Base-by-base conservation (phyloP, 2,888 invertebrate species). In the Metallyticus violacea region DNA sequence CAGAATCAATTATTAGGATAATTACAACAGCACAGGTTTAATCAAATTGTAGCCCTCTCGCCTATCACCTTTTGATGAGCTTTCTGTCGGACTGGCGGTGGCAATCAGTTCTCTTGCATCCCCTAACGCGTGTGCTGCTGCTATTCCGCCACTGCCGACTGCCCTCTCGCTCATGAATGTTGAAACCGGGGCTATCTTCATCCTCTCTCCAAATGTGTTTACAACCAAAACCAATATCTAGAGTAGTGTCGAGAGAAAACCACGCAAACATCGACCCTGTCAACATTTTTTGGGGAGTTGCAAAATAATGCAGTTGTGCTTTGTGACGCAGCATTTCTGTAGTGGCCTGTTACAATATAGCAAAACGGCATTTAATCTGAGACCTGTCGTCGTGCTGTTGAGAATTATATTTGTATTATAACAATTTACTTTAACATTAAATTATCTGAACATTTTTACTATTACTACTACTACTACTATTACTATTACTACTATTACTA, bases 1-100 rank as follows among this genome's bases (percentile, higher is more conserved):
- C 77, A 76, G 85, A 81, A 85, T 85, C 85, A 85, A 85, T 85
- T 85, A 85, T 85, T 85, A 85, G 80, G 85, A 25, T 81, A 85
- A 85, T 85, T 85, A 85, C 28, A 62, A 62, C 40, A 62, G 40
- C 40, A 83, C 77, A 25, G 83, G 77, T 83, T 83, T 83, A 83
- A 83, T 83, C 83, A 83, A 83, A 83, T 83, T 83, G 77, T 77
- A 83, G 27, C 77, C 81, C 40, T 62, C 40, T 2, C 15, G 29
- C 81, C n/a, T 28, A 81, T 81, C 81, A 81, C 30, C 29, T 30
- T 81, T 81, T 81, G 81, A 81, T 81, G 81, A 81, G 81, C n/a
- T 29, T 22, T 22, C 26, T 22, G 29, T 3, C 30, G 22, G 29
- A 28, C 79, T 28, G 26, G 79, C 79, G 26, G 2, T 9, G n/a